Evolutionary conservation across 2,888 invertebrate species (phyloP).

Genomic region (Capitulum mitella): DNA sequence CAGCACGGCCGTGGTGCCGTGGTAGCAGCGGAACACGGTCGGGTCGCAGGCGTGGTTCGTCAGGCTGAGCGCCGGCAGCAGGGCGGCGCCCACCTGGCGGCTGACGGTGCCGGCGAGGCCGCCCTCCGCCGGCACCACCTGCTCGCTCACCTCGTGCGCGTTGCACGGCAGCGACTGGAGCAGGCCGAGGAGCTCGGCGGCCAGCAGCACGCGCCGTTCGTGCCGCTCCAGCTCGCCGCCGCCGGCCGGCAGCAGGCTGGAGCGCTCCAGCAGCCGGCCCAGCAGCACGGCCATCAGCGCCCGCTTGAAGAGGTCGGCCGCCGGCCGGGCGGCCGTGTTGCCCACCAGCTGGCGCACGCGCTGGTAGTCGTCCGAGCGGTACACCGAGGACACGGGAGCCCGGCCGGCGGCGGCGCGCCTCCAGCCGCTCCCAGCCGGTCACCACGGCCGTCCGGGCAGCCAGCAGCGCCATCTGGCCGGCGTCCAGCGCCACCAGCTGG

Average conservation of each 20-base stretch:
- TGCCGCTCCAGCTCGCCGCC: slow-evolving; percentile 36
- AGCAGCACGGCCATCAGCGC: slow-evolving; percentile 45
- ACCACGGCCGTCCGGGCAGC: slow-evolving; percentile 29
- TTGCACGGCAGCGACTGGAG: slow-evolving; percentile 48
- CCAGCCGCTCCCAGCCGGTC: neutral
- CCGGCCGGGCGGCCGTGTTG: slow-evolving; percentile 31
- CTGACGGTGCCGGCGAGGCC: slow-evolving; percentile 39
- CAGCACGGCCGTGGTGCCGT: slow-evolving; percentile 40
- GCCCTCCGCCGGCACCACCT: slow-evolving; percentile 35
- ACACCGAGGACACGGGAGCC: neutral
- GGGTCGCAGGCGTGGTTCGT: slow-evolving; percentile 49
- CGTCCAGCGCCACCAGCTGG: slow-evolving; percentile 30
- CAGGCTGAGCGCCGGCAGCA: slow-evolving; percentile 47
- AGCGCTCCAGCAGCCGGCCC: slow-evolving; percentile 42
- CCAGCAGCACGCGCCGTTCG: slow-evolving; percentile 35
- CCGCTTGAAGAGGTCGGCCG: slow-evolving; percentile 42
- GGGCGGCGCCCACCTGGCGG: slow-evolving; percentile 45
- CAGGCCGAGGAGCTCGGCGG: slow-evolving; percentile 43
- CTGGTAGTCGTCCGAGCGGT: slow-evolving; percentile 32
- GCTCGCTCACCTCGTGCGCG: slow-evolving; percentile 48
- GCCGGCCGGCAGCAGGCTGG: slow-evolving; percentile 36
- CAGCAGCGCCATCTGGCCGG: slow-evolving; percentile 34
- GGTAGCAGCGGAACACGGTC: slow-evolving; percentile 45
- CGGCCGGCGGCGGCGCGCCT: neutral
- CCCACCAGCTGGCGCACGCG: slow-evolving; percentile 31